A percentile compares a stretch with the other conserved stretches of the same genome.
Conservation (phyloP, 2,888 invertebrate genomes). For the Desoria tigrina region DNA sequence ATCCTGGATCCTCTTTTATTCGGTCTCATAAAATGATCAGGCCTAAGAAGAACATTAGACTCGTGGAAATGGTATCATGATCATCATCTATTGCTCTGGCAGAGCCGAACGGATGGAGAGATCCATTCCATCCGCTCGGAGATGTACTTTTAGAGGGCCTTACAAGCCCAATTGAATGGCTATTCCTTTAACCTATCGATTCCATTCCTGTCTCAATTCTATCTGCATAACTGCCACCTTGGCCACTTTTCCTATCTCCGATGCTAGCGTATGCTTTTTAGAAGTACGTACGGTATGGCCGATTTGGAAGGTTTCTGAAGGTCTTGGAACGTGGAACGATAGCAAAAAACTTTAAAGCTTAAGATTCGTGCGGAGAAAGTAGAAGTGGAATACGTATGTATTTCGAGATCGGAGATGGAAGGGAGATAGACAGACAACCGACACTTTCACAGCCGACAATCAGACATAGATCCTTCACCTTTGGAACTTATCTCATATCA, state of each 20-base stretch:
- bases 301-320: too few relatives aligned
- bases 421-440: too few relatives aligned
- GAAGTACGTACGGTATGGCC: too few relatives aligned
- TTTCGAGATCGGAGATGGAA: too few relatives aligned
- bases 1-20: constrained; percentile 21
- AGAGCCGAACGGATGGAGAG: constrained; percentile 2
- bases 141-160: constrained; percentile 6
- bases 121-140: constrained; percentile 4
- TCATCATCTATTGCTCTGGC: not conserved
- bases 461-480: too few relatives aligned
- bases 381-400: too few relatives aligned
- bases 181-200: constrained; percentile 25
- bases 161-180: constrained; percentile 22
- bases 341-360: too few relatives aligned
- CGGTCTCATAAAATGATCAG: constrained; percentile 21
- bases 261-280: too few relatives aligned
- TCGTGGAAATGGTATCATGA: constrained; percentile 11
- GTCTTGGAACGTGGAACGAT: too few relatives aligned
- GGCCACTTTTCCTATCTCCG: not conserved
- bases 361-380: too few relatives aligned
- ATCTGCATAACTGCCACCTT: constrained; percentile 28
- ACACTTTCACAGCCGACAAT: too few relatives aligned
- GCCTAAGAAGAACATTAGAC: not conserved
- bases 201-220: constrained; percentile 21
- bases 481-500: too few relatives aligned